These are phyloP conservation scores for Lagopus muta DNA, from an alignment of 2,113 vertebrate genomes.

Conservation along the genomic window DNA sequence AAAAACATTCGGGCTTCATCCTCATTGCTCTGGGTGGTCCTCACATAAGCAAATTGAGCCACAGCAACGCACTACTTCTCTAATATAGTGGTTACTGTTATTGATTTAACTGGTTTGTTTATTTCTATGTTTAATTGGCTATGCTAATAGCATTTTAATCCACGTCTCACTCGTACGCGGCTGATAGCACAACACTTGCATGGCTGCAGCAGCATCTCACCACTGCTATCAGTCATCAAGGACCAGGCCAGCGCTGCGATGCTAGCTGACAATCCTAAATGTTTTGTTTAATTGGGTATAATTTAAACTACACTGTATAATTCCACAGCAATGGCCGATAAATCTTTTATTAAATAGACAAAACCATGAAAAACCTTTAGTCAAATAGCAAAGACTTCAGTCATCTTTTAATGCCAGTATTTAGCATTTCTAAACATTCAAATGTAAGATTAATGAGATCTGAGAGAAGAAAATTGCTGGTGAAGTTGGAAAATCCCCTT, in stretches of 20 bases:
- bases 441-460: slow-evolving; percentile 12
- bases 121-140: slow-evolving; percentile 78
- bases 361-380: slow-evolving; percentile 10
- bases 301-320: slow-evolving; percentile 13
- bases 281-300: slow-evolving; percentile 51
- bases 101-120: slow-evolving; percentile 77
- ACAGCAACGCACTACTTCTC: slow-evolving; percentile 27
- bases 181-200: slow-evolving; percentile 64
- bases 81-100: slow-evolving; percentile 61
- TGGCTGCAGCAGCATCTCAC: slow-evolving; percentile 57
- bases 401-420: neutral
- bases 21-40: neutral
- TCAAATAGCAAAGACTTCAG: neutral
- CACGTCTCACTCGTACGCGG: slow-evolving; percentile 61
- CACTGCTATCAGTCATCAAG: slow-evolving; percentile 19
- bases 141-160: slow-evolving; percentile 80
- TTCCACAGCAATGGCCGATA: neutral
- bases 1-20: neutral
- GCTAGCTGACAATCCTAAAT: neutral
- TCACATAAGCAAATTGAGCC: neutral
- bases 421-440: slow-evolving; percentile 22
- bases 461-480: neutral
- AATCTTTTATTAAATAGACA: slow-evolving; percentile 12
- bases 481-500: neutral
- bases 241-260: slow-evolving; percentile 28